These are phyloP conservation scores for Lepas anatifera DNA, from an alignment of 2,888 invertebrate genomes.

Conservation along the genomic window DNA sequence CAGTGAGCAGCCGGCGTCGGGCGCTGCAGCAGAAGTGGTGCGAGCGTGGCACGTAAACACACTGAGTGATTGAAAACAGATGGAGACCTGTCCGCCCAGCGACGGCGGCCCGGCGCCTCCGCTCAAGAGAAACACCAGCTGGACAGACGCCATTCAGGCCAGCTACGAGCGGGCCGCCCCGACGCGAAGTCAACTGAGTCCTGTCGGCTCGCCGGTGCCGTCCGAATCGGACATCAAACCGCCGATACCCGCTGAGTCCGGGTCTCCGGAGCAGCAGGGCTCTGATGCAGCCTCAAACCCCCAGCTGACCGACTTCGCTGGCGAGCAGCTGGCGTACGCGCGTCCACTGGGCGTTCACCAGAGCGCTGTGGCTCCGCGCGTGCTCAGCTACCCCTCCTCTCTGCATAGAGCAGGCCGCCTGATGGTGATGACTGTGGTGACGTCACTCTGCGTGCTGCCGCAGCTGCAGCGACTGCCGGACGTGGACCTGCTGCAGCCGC, in stretches of 20 bases:
- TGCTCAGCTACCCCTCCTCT: not conserved
- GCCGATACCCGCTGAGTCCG: not conserved
- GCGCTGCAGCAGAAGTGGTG: too few relatives aligned
- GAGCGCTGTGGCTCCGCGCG: not conserved
- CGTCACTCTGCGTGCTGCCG: not conserved
- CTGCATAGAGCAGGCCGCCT: not conserved
- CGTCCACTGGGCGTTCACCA: not conserved
- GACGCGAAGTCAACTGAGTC: not conserved
- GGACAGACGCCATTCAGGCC: not conserved
- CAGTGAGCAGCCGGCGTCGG: too few relatives aligned
- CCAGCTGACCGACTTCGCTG: not conserved
- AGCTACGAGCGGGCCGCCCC: not conserved
- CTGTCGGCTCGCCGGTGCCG: not conserved
- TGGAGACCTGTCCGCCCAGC: not conserved
- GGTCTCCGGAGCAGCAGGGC: not conserved
- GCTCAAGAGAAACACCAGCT: not conserved
- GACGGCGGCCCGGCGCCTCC: not conserved
- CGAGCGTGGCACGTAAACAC: too few relatives aligned
- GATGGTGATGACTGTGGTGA: not conserved
- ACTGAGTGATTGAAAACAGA: not conserved
- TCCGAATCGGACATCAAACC: not conserved
- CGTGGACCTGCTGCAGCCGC: not conserved
- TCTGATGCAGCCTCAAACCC: too few relatives aligned
- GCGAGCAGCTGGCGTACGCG: not conserved
- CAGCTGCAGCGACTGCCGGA: not conserved